Evolutionary conservation across 2,888 invertebrate genomes (phyloP), one percentile per base, ranked within the genome.

Genomic region (Thera britannica): DNA sequence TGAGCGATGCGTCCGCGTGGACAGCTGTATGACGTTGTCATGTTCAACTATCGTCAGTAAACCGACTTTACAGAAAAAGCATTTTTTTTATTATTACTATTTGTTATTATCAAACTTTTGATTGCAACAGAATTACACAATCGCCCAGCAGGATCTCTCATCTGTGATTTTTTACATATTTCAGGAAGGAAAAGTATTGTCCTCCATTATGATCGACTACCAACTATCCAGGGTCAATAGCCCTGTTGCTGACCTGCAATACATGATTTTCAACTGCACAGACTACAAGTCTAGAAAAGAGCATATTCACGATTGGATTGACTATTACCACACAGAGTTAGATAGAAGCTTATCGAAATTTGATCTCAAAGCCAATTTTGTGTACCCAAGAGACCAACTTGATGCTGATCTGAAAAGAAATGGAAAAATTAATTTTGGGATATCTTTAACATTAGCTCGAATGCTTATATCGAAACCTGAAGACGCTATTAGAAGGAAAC

Each of bases 151-250:
- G 23, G 23, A 23, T 23, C 23, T 23, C 23, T 23, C 23, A 23
- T 23, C 23, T 23, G 23, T 23, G 23, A 23, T 23, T 23, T 34
- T 34, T 35, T 35, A 2, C 8, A 8, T 0, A 79, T 62, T 81
- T 62, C 75, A 83, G 82, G 73, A 66, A 5, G 74, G 74, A 4
- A 64, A 64, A 3, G 65, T 79, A 0, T 54, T 71, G 0, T 71
- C 75, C 11, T 74, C 77, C 5, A 70, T 82, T 3, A 73, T 83
- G 65, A 81, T 84, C 8, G 84, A 84, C 70, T 84, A 84, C 64
- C 84, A 85, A 66, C 3, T 78, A 3, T 72, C 80, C 0, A 73
- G 64, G 46, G 77, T 75, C 44, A 68, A 66, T 9, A 75, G 68
- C 23, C 84, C 83, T 1, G 77, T 72, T 6, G 55, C 58, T 8